Percentiles rank a stretch among this genome's conserved stretches.
Evolutionary conservation across 2,113 vertebrate species (phyloP).

Genomic region (Pterophyllum scalare): DNA sequence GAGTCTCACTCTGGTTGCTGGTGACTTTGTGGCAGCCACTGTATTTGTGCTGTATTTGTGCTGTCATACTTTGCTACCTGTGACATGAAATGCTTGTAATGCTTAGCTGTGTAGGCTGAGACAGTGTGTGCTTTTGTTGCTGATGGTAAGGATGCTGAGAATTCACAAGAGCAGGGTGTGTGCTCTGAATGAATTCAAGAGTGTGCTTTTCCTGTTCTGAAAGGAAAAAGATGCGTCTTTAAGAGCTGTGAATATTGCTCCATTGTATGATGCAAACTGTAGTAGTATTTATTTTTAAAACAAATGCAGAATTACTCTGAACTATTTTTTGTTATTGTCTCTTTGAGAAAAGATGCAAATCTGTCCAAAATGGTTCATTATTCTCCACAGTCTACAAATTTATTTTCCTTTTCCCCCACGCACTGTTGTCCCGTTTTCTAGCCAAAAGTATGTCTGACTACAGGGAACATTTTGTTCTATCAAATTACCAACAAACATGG

Average conservation of each 20-base stretch:
- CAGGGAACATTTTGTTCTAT: not conserved
- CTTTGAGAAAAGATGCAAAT: not conserved
- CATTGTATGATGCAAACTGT: fast-evolving
- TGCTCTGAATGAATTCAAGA: not conserved
- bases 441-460: not conserved
- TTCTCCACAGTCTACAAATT: not conserved
- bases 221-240: not conserved
- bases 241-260: not conserved
- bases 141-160: not conserved
- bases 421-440: not conserved
- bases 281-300: not conserved
- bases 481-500: not conserved
- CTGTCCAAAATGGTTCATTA: not conserved
- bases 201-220: not conserved
- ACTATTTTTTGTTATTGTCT: not conserved
- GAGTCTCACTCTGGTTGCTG: not conserved
- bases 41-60: not conserved
- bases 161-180: not conserved
- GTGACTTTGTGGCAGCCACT: not conserved
- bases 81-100: not conserved
- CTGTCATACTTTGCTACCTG: not conserved
- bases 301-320: not conserved
- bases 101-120: not conserved
- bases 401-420: not conserved
- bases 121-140: not conserved